Evolutionary conservation across 2,888 invertebrate genomes (phyloP), one percentile per base, ranked within the genome.

Genomic region (Rhamnusium bicolor): DNA sequence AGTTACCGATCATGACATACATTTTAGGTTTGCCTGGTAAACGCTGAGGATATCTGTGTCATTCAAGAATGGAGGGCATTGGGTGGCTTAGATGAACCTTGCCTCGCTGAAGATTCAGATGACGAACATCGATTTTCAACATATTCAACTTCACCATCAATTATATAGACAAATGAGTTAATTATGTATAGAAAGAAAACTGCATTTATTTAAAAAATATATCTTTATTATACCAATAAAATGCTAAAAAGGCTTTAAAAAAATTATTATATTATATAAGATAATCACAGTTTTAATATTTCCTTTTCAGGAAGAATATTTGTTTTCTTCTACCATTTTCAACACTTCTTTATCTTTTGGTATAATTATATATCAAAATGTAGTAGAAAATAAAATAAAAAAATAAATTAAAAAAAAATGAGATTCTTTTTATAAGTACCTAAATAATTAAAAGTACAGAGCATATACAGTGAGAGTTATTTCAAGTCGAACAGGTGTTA

Each of bases 241-340:
- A n/a, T 19, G 18, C 32, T 32, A 4, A 40, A 40, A 19, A 46
- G 46, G 18, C 46, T n/a, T 46, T 61, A 21, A 61, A 10, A 61
- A 61, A 61, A 61, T 40, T 19, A 27, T 4, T 24, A 24, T 29
- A 10, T 24, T 5, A 2, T 12, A 5, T 19, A 61, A 18, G 3
- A 61, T 32, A 61, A 61, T 61, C 61, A 61, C 61, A 61, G 61
- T 46, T 46, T 18, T 1, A 21, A 61, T 46, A 46, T 61, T 21
- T 32, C 18, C 19, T 14, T 32, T 24, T 27, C 8, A n/a, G 56
- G 12, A 32, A 32, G 12, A 32, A 10, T 27, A 27, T 12, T n/a
- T n/a, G n/a, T n/a, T 27, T 16, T 29, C 6, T 24, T 24, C 54
- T 27, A 54, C 51, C n/a, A 24, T 54, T 27, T 32, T 32, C 27